These are phyloP conservation scores for Thunnus thynnus DNA, from an alignment of 2,113 vertebrate genomes.

Conservation along the genomic window DNA sequence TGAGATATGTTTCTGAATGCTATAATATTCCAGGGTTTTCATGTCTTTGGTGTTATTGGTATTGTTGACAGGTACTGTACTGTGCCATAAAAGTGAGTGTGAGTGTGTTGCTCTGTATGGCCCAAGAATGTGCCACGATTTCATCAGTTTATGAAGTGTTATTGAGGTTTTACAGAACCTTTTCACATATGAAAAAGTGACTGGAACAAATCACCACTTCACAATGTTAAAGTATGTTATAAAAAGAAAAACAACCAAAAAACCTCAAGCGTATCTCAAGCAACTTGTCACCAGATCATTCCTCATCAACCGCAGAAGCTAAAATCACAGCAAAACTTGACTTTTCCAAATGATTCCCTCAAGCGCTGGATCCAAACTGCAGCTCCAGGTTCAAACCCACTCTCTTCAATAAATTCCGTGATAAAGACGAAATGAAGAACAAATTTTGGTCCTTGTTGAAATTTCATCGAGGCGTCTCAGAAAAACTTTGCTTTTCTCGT, in stretches of 20 bases:
- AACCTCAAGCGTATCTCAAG: background rate
- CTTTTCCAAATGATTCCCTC: constrained; percentile 9
- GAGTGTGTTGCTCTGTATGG: background rate
- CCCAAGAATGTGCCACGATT: background rate
- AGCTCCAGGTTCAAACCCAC: background rate
- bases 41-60: background rate
- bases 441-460: constrained; percentile 35
- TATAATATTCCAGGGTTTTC: background rate
- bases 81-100: background rate
- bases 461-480: constrained; percentile 36
- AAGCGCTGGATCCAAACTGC: background rate
- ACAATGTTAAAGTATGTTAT: constrained; percentile 1
- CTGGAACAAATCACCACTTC: constrained; percentile 12
- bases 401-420: constrained; percentile 26
- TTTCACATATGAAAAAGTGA: constrained; percentile 8
- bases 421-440: constrained; percentile 39
- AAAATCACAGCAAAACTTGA: constrained; percentile 10
- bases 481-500: background rate
- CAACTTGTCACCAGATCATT: background rate
- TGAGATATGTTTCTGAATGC: background rate
- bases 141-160: constrained; percentile 10
- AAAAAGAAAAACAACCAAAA: background rate
- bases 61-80: background rate
- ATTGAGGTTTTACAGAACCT: constrained; percentile 4
- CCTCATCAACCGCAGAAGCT: background rate